phyloP scores from a whole-genome alignment of 2,113 vertebrate genomes.

The Embiotoca jacksoni region DNA sequence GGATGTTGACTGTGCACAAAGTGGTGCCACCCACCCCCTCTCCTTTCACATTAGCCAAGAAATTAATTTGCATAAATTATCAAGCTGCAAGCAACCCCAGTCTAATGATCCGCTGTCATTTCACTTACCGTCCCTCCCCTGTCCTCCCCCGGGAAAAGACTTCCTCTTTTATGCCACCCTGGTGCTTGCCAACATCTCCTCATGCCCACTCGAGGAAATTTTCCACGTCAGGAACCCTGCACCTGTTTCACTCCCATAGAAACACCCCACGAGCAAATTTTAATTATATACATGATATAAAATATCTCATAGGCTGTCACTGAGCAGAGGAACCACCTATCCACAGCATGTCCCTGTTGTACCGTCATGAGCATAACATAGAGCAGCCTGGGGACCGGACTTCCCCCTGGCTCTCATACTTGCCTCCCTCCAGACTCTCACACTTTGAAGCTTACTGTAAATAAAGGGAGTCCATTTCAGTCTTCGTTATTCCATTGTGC shows the following conservation, averaged over 20 bases:
- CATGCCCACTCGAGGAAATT: conserved; percentile 14
- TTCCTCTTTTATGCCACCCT: conserved; percentile 17
- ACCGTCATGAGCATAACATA: conserved; percentile 34
- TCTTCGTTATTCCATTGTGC: conserved; percentile 29
- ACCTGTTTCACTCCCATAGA: conserved; percentile 23
- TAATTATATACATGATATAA: conserved; percentile 19
- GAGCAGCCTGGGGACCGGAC: conserved; percentile 44
- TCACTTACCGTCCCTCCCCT: conserved; percentile 32
- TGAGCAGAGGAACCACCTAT: conserved; percentile 29
- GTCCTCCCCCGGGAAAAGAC: conserved; percentile 10
- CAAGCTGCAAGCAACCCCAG: conserved; percentile 69
- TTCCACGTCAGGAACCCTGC: conserved; percentile 33
- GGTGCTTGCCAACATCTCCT: conserved; percentile 22
- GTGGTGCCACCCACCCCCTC: conserved; percentile 48
- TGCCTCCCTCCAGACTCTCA: conserved; percentile 32
- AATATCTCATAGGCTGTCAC: conserved; percentile 1
- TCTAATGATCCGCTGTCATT: conserved; percentile 76
- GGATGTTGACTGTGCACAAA: conserved; percentile 70
- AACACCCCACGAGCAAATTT: neutral
- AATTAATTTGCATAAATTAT: conserved; percentile 86
- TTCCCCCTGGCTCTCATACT: conserved; percentile 31
- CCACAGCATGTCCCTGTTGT: conserved; percentile 35
- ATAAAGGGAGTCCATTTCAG: conserved; percentile 36
- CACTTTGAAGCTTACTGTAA: conserved; percentile 43
- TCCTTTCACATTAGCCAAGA: conserved; percentile 67